phyloP scores from a whole-genome alignment of 2,797 vertebrate genomes.

The Nannoperca obscura region DNA sequence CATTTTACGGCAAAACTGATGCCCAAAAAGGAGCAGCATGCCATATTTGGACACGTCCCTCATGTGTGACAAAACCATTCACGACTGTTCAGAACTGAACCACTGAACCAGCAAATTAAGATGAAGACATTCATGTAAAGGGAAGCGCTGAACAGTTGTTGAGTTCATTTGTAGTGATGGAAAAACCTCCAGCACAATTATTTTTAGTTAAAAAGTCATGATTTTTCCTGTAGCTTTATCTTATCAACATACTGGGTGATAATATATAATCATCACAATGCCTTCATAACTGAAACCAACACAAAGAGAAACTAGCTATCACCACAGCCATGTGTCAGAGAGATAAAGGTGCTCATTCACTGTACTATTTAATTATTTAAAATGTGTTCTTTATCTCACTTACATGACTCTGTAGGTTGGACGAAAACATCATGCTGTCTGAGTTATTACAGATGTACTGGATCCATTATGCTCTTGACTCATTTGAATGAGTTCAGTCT shows the following conservation, averaged over 20 bases:
- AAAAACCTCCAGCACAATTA: conserved; percentile 1
- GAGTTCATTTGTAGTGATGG: background rate
- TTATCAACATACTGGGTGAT: background rate
- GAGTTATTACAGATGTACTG: conserved; percentile 15
- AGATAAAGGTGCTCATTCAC: conserved; percentile 15
- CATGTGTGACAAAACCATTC: conserved; percentile 23
- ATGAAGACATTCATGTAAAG: background rate
- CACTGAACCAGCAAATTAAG: conserved; percentile 19
- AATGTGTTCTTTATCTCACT: conserved; percentile 11
- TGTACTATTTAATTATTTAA: conserved; percentile 2
- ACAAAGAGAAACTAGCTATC: background rate
- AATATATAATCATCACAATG: conserved; percentile 1
- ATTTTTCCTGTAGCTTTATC: background rate
- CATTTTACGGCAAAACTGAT: conserved; percentile 17
- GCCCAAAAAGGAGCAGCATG: conserved; percentile 4
- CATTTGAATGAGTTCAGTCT: conserved; percentile 31
- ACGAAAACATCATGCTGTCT: conserved; percentile 9
- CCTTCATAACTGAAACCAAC: background rate
- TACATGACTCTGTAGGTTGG: conserved; percentile 1
- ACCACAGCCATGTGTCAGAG: background rate
- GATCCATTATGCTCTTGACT: conserved; percentile 24
- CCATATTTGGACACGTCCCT: conserved; percentile 11
- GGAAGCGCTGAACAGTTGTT: conserved; percentile 1
- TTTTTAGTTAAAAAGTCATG: background rate
- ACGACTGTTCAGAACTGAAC: conserved; percentile 1